Evolutionary conservation across 1,140 invertebrate genomes (phyloP), one percentile per base, ranked within the genome.

Genomic region (Drosophila busckii): DNA sequence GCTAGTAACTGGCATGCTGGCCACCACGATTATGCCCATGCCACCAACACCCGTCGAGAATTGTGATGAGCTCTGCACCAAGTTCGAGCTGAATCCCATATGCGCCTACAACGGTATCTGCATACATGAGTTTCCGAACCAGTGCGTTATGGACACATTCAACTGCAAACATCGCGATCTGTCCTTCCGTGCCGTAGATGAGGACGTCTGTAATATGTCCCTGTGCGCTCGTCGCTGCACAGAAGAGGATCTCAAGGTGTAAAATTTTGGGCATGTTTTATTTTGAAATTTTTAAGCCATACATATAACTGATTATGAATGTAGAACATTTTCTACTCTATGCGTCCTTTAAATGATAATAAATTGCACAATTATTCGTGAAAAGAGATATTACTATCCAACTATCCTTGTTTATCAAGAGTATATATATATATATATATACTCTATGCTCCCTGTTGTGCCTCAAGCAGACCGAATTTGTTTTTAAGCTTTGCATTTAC

Each of bases 111-210:
- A 85, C 37, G 78, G 78, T 7, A 26, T 63, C 22, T 86, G 84
- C 17, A 12, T 73, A 2, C 78, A 86, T 16, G 78, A 85, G 46
- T 86, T 86, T 22, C 54, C 84, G 48, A 86, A 85, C 49, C 70
- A 82, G 42, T 86, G 84, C 5, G 41, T 83, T 2, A 75, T 85
- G 83, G 70, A 85, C 17, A 67, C 66, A 7, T 85, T 61, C 26
- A 80, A 80, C 28, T 85, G 84, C 35, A 61, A 58, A 3, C 69
- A 85, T 44, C 71, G 68, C 3, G 54, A 65, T 10, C 7, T 52
- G 38, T 20, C 53, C 3, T 85, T 85, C 58, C 73, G 49, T 3
- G 29, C 35, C 2, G 50, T 82, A 9, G 65, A 73, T 8, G 75
- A 82, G 19, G 70, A 82, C 13, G 41, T 82, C 12, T 82, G 75